These are phyloP conservation scores for Selenia dentaria DNA, from an alignment of 2,888 invertebrate genomes.

Conservation along the genomic window DNA sequence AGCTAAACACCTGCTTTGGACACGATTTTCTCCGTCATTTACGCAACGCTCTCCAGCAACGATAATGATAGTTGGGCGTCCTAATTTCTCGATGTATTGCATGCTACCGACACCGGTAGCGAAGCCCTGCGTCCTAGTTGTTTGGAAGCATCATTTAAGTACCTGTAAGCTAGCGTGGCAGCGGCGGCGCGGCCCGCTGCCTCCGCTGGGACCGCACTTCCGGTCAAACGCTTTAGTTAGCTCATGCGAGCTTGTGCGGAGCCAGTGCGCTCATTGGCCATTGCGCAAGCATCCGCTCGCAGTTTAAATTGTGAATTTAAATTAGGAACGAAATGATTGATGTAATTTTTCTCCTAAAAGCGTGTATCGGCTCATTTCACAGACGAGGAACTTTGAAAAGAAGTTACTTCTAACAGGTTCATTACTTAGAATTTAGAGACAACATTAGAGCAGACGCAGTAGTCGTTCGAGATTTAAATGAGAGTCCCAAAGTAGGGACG, in stretches of 20 bases:
- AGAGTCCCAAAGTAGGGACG: slow-evolving; percentile 9
- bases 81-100: slow-evolving; percentile 49
- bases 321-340: slow-evolving; percentile 44
- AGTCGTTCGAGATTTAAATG: slow-evolving; percentile 14
- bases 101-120: slow-evolving; percentile 53
- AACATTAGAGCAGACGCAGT: slow-evolving; percentile 7
- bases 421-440: slow-evolving; percentile 27
- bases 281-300: slow-evolving; percentile 70
- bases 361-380: slow-evolving; percentile 32
- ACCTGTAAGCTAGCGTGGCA: slow-evolving; percentile 33
- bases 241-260: slow-evolving; percentile 42
- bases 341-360: slow-evolving; percentile 31
- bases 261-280: slow-evolving; percentile 36
- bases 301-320: slow-evolving; percentile 51
- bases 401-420: slow-evolving; percentile 28
- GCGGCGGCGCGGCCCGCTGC: slow-evolving; percentile 19
- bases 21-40: slow-evolving; percentile 33
- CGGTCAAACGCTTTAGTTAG: slow-evolving; percentile 63
- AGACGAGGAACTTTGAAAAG: slow-evolving; percentile 24
- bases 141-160: slow-evolving; percentile 54
- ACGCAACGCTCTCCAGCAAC: slow-evolving; percentile 39
- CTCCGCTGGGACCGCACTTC: slow-evolving; percentile 54
- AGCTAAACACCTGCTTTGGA: slow-evolving; percentile 30
- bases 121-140: slow-evolving; percentile 45
- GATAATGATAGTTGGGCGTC: slow-evolving; percentile 40